Evolutionary conservation across 1,140 invertebrate species (phyloP).

Genomic region (Heliothis virescens): DNA sequence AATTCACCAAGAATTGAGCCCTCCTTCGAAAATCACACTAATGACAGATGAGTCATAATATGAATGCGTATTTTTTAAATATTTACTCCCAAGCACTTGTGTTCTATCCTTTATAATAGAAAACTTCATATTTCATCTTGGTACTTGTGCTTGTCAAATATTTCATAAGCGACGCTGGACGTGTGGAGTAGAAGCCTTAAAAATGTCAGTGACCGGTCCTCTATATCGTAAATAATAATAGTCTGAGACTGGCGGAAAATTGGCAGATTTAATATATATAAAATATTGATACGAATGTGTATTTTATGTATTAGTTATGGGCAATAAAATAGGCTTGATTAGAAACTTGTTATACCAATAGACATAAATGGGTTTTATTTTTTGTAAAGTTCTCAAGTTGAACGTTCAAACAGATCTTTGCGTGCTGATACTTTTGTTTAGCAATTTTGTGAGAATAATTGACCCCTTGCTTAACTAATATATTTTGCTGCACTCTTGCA

Average conservation of each 20-base stretch:
- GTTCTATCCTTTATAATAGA: neutral
- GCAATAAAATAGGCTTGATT: conserved; percentile 25
- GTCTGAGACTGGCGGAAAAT: conserved; percentile 17
- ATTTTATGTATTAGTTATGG: conserved; percentile 37
- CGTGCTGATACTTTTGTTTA: too few relatives aligned
- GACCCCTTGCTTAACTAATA: too few relatives aligned
- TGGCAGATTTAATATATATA: conserved; percentile 11
- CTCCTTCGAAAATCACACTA: too few relatives aligned
- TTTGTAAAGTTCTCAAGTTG: neutral
- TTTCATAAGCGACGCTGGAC: neutral
- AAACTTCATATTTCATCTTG: conserved; percentile 19
- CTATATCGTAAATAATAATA: neutral
- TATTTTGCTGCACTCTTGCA: too few relatives aligned
- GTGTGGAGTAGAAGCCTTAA: neutral
- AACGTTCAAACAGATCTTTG: neutral
- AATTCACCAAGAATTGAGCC: too few relatives aligned
- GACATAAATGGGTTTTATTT: neutral
- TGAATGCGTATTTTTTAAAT: neutral
- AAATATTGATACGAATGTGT: conserved; percentile 21
- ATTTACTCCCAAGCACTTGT: neutral
- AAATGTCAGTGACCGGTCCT: conserved; percentile 7
- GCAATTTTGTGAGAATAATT: too few relatives aligned
- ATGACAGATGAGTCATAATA: too few relatives aligned
- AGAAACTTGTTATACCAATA: conserved; percentile 12
- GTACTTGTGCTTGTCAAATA: neutral